Conservation (phyloP, 2,113 vertebrate genomes). For the Saiga tatarica region DNA sequence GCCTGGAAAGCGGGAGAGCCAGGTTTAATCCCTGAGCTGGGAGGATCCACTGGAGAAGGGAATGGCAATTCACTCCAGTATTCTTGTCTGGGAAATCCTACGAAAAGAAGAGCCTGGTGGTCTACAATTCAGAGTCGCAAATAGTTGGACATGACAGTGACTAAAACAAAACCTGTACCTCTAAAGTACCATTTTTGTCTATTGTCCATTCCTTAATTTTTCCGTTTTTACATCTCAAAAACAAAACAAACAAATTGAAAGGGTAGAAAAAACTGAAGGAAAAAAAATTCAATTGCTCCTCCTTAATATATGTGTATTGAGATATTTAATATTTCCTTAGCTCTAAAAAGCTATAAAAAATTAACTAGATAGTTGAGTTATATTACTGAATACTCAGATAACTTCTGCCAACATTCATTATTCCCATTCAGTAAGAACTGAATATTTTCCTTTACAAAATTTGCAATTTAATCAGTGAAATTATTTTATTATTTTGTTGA, state of each 20-base stretch:
- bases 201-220: background rate
- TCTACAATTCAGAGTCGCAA: fast-evolving
- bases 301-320: background rate
- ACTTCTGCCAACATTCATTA: background rate
- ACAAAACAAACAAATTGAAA: background rate
- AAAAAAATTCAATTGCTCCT: background rate
- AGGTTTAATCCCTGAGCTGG: background rate
- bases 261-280: background rate
- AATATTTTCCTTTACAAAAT: background rate
- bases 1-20: fast-evolving
- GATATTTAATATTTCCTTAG: background rate
- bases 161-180: background rate
- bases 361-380: background rate
- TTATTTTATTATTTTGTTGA: background rate
- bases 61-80: background rate
- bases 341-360: background rate
- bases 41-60: background rate
- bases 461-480: background rate
- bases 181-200: background rate
- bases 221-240: background rate
- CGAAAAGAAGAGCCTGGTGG: background rate
- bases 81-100: background rate
- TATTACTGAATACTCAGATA: background rate
- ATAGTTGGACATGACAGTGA: background rate
- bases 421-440: background rate